Base-by-base conservation (phyloP, 2,113 vertebrate genomes). In the Carettochelys insculpta region DNA sequence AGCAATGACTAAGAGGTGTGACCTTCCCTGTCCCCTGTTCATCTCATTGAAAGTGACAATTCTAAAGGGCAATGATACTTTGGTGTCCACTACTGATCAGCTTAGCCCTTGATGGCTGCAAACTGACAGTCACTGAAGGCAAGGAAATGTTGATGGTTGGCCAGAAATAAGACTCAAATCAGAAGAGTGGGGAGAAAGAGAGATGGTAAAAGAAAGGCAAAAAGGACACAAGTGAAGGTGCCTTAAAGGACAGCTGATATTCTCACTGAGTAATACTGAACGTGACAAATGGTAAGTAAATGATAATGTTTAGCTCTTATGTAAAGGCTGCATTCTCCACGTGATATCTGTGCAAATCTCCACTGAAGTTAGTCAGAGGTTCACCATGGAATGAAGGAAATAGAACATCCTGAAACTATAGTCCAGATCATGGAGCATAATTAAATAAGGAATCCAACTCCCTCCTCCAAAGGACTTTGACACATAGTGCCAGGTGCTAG, bases 61-160 rank as follows among this genome's bases (percentile, higher is more conserved):
- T 68, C 19, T n/a, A 61, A 85, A 51, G 84, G 52, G 4, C 61
- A 85, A 43, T 0, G 0, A 22, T 38, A 82, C 54, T 65, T 65
- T 9, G 43, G 10, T 0, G 1, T 52, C 43, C 85, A 24, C 82
- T 8, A 20, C n/a, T 68, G 61, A 68, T 31, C 31, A 83, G 12
- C 58, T 86, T 61, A 58, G 80, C 24, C 75, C 38, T 88, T 48
- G 31, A 48, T 8, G 11, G 3, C 5, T 79, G 73, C 50, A 61
- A 85, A 85, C 11, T 68, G 73, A 22, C 38, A 90, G 2, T 17
- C 11, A 5, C 48, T 58, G 86, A 34, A 48, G 81, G 80, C 86
- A 82, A 53, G 52, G 45, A 83, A 41, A 43, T 0, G 0, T 0
- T 0, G 25, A 86, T 14, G 12, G 19, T 56, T 34, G 73, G 38